These are phyloP conservation scores for Odontesthes bonariensis DNA, from an alignment of 2,113 vertebrate species.

Conservation along the genomic window DNA sequence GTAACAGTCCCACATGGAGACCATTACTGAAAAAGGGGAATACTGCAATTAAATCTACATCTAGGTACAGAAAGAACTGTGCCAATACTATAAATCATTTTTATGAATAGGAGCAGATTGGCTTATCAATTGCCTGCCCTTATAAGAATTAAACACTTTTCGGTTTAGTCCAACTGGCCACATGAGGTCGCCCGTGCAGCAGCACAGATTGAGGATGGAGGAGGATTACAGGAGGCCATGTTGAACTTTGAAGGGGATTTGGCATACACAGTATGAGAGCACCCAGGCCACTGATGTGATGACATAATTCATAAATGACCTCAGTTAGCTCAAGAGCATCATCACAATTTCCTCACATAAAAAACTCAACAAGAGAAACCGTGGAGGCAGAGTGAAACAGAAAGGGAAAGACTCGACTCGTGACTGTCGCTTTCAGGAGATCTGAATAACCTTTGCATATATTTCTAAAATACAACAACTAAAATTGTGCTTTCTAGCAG, in stretches of 20 bases:
- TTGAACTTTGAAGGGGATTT: conserved; percentile 73
- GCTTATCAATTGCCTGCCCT: background rate
- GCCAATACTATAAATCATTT: background rate
- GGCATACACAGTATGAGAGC: conserved; percentile 47
- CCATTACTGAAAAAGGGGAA: background rate
- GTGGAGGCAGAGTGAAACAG: conserved; percentile 7
- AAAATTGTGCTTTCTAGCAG: background rate
- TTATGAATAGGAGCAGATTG: too few species aligned
- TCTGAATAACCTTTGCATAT: too few species aligned
- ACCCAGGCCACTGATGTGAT: conserved; percentile 65
- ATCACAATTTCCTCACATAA: conserved; percentile 45
- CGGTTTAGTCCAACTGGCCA: conserved; percentile 31
- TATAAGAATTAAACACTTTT: background rate
- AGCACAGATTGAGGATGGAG: conserved; percentile 34
- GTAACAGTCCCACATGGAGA: background rate
- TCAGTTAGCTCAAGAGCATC: conserved; percentile 63
- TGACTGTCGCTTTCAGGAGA: background rate
- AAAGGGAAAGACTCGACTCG: background rate
- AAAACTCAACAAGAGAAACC: conserved; percentile 29
- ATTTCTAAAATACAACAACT: background rate
- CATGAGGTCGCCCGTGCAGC: conserved; percentile 63
- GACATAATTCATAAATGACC: conserved; percentile 72
- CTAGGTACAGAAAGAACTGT: background rate
- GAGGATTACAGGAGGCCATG: conserved; percentile 79
- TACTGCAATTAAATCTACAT: background rate